A percentile compares a stretch with the other conserved stretches of the same genome.
Conservation (phyloP, 2,797 vertebrate genomes). For the Lagodon rhomboides region DNA sequence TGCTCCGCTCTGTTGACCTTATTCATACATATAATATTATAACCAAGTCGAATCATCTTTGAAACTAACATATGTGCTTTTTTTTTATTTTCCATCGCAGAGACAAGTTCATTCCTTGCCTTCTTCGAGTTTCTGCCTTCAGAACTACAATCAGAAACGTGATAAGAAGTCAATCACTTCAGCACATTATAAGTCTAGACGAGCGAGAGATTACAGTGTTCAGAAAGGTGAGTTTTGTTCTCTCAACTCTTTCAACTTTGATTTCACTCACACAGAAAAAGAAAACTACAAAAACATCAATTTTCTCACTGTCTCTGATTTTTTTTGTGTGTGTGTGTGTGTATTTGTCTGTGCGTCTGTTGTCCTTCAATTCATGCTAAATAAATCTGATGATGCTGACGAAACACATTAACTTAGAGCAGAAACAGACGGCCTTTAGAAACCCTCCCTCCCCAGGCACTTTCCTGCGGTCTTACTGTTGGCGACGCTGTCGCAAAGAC, state of each 20-base stretch:
- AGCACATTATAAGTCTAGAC: conserved; percentile 12
- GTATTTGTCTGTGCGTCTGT: not conserved
- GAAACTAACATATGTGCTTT: conserved; percentile 25
- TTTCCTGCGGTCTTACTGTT: no score
- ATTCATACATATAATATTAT: conserved; percentile 29
- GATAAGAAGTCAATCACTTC: conserved; percentile 60
- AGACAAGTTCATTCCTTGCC: conserved; percentile 29
- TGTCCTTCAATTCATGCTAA: not conserved
- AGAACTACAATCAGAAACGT: conserved; percentile 56
- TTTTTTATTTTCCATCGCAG: conserved; percentile 2
- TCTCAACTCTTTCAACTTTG: conserved; percentile 14
- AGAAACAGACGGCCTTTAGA: no score
- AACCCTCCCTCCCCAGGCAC: no score
- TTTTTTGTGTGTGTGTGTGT: not conserved
- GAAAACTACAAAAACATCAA: not conserved
- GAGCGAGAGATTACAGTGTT: not conserved
- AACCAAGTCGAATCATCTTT: conserved; percentile 24
- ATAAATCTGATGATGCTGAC: not conserved
- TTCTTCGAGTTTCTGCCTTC: conserved; percentile 34
- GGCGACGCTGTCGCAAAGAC: no score
- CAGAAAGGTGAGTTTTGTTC: conserved; percentile 1
- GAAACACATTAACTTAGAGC: no score
- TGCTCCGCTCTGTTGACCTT: conserved; percentile 38
- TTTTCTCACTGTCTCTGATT: conserved; percentile 3
- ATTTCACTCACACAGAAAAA: conserved; percentile 10